phyloP scores from a whole-genome alignment of 2,888 invertebrate species.

The Tortrix viridana region DNA sequence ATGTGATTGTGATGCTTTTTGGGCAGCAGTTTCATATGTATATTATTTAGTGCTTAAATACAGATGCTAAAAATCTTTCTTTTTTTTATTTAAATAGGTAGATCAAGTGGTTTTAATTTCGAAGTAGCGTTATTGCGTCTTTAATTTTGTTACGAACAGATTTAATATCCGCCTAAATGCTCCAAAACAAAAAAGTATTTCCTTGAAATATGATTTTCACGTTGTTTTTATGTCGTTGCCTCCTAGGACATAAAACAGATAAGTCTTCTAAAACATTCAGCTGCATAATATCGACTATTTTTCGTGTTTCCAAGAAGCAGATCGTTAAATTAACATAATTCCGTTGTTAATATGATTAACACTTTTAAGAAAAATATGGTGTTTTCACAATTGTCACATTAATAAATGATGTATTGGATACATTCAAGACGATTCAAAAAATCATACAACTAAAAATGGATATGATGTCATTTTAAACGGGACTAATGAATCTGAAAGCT shows the following conservation, averaged over 20 bases:
- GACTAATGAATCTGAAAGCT: no score
- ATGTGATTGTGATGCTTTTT: background rate
- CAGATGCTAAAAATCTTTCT: no score
- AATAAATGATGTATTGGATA: slow-evolving; percentile 19
- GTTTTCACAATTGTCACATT: slow-evolving; percentile 26
- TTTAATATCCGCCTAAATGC: no score
- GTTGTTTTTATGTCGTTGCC: no score
- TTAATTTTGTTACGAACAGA: no score
- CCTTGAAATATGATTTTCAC: background rate
- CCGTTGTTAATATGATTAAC: slow-evolving; percentile 38
- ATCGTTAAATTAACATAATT: slow-evolving; percentile 36
- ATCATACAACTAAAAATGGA: background rate
- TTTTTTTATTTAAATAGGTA: no score
- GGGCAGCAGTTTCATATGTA: background rate
- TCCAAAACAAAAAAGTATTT: background rate
- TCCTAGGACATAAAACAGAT: background rate
- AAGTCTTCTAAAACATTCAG: background rate
- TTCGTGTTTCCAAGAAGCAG: slow-evolving; percentile 12
- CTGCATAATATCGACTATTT: slow-evolving; percentile 18
- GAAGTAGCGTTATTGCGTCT: no score
- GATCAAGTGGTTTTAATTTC: no score
- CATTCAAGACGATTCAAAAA: background rate
- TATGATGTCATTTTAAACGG: no score
- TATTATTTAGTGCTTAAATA: no score
- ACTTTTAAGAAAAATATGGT: slow-evolving; percentile 11